Evolutionary conservation across 1,140 invertebrate genomes (phyloP), one percentile per base, ranked within the genome.

Genomic region (Platorchestia sp.): DNA sequence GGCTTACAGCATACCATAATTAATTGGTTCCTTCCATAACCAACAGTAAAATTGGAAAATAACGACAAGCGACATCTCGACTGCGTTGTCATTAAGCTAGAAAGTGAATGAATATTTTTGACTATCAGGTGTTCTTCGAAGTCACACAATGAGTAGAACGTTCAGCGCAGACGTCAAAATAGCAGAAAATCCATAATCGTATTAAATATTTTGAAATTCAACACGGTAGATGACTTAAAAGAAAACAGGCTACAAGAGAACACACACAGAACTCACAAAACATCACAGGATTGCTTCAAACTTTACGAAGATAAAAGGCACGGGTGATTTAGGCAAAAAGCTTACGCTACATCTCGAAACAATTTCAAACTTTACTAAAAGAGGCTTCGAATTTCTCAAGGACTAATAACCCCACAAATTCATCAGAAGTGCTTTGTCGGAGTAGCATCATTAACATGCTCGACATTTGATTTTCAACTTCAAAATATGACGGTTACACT

Each of bases 271-370:
- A 75, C 27, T 75, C 59, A 75, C 59, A 75, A 75, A 42, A 89
- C 36, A 89, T 89, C 87, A 89, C 87, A 89, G 87, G 43, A 42
- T 89, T 44, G 87, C 87, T 89, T 89, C 41, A 42, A 89, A 89
- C 87, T 89, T 89, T 89, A 89, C n/a, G 87, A 89, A 44, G 87
- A 42, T 75, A 75, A 42, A 89, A 89, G 87, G 87, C 87, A 89
- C 87, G 87, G 41, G 43, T 42, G 5, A 89, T 89, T 89, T 44
- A 89, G 41, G 87, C 87, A 42, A 89, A 5, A 75, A 75, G 36
- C 59, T 75, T 75, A 75, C 36, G 59, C 59, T 75, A 75, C 59
- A 22, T 75, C 27, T 75, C 59, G 36, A 75, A 27, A 75, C 27
- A 75, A 75, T 75, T 75, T 36, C 1, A 22, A 22, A 19, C 1